Percentiles rank a stretch among this genome's conserved stretches.
phyloP scores from a whole-genome alignment of 2,113 vertebrate genomes.

The Noctilio leporinus region DNA sequence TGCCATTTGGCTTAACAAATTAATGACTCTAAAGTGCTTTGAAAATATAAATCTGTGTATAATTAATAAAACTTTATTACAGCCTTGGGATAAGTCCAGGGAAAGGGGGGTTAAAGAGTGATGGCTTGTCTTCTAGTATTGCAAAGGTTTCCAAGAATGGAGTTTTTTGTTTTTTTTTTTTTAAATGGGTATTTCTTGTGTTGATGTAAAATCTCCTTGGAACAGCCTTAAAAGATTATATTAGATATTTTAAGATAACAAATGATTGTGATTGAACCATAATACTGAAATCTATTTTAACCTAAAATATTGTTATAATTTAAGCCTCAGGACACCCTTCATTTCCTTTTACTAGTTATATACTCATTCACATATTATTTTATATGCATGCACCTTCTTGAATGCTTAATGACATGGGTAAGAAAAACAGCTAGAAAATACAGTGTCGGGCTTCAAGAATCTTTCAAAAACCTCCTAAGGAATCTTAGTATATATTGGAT shows the following conservation, averaged over 20 bases:
- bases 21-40: slow-evolving; percentile 60
- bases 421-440: not conserved
- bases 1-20: slow-evolving; percentile 59
- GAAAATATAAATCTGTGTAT: slow-evolving; percentile 64
- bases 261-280: not conserved
- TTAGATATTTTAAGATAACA: not conserved
- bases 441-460: not conserved
- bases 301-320: not conserved
- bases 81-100: slow-evolving; percentile 35
- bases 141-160: slow-evolving; percentile 17
- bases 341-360: not conserved
- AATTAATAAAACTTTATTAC: slow-evolving; percentile 64
- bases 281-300: not conserved
- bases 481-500: not conserved
- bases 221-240: not conserved
- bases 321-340: not conserved
- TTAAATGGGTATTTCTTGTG: slow-evolving; percentile 7
- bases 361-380: not conserved
- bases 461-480: not conserved
- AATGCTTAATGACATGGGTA: not conserved
- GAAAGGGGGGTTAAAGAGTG: slow-evolving; percentile 9
- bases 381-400: not conserved
- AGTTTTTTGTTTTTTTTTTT: no score
- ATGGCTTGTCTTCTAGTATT: slow-evolving; percentile 13
- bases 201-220: not conserved